phyloP scores from a whole-genome alignment of 2,888 invertebrate species.

The Dryobotodes eremita region DNA sequence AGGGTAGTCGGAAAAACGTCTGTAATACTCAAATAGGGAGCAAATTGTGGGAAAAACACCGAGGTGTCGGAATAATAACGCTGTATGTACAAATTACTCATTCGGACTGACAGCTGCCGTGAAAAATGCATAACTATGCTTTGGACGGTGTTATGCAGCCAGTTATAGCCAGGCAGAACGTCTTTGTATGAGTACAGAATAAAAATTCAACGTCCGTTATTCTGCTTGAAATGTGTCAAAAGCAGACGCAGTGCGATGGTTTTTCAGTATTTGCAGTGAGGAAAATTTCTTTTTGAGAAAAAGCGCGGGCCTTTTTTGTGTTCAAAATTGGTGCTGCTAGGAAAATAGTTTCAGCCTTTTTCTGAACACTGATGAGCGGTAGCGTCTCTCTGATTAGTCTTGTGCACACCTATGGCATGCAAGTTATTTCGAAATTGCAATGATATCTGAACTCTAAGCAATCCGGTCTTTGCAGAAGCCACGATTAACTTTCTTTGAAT shows the following conservation, averaged over 20 bases:
- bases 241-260: conserved; percentile 26
- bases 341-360: neutral
- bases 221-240: conserved; percentile 57
- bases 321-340: neutral
- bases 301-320: neutral
- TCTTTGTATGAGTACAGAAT: conserved; percentile 53
- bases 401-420: neutral
- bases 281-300: conserved; percentile 31
- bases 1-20: conserved; percentile 30
- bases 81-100: conserved; percentile 82
- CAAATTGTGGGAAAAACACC: conserved; percentile 84
- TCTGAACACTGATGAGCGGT: neutral
- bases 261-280: conserved; percentile 35
- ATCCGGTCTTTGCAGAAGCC: neutral
- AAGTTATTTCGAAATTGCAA: neutral
- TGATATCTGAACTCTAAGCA: neutral
- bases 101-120: conserved; percentile 81
- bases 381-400: neutral
- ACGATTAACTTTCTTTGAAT: neutral
- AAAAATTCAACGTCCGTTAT: conserved; percentile 44
- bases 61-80: conserved; percentile 82
- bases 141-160: conserved; percentile 72
- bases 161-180: conserved; percentile 22
- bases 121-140: conserved; percentile 83
- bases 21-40: conserved; percentile 48